Conservation (phyloP, 2,113 vertebrate genomes). For the Epinephelus fuscoguttatus region DNA sequence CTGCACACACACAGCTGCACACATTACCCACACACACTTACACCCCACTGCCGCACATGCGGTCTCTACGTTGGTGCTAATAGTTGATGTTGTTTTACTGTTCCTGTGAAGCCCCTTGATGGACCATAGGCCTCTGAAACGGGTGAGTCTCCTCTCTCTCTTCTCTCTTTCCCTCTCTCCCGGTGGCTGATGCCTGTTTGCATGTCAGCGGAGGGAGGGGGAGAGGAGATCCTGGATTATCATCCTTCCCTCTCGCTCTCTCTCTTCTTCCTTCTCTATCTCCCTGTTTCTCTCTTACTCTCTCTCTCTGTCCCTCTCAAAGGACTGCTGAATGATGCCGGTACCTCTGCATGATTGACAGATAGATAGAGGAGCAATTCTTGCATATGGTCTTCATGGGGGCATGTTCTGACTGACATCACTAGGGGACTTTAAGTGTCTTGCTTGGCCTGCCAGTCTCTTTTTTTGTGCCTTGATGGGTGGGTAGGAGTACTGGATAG, state of each 20-base stretch:
- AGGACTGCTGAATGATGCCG: slow-evolving; percentile 77
- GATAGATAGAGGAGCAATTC: slow-evolving; percentile 63
- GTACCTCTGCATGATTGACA: slow-evolving; percentile 83
- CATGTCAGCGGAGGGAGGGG: slow-evolving; percentile 88
- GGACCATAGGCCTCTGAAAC: slow-evolving; percentile 99
- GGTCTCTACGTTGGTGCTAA: slow-evolving; percentile 88
- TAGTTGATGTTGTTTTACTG: slow-evolving; percentile 99
- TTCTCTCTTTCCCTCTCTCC: slow-evolving; percentile 64
- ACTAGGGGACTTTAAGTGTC: slow-evolving; percentile 66
- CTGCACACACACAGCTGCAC: slow-evolving; percentile 26
- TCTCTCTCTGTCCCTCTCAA: slow-evolving; percentile 53
- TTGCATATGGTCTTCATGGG: slow-evolving; percentile 72
- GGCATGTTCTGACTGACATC: slow-evolving; percentile 83
- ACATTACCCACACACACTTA: slow-evolving; percentile 49
- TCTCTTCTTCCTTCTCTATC: slow-evolving; percentile 23
- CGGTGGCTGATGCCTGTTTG: slow-evolving; percentile 94
- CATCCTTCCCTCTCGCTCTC: slow-evolving; percentile 56
- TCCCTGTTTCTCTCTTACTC: slow-evolving; percentile 50
- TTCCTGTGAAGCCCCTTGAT: slow-evolving; percentile 98
- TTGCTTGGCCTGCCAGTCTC: slow-evolving; percentile 83
- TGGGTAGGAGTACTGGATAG: slow-evolving; percentile 38
- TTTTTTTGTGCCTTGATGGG: slow-evolving; percentile 70
- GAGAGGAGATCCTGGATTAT: slow-evolving; percentile 71
- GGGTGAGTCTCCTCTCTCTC: slow-evolving; percentile 90
- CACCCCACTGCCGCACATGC: slow-evolving; percentile 54